A percentile compares a stretch with the other conserved stretches of the same genome.
Evolutionary conservation across 1,140 invertebrate species (phyloP).

Genomic region (Pectinophora gossypiella): DNA sequence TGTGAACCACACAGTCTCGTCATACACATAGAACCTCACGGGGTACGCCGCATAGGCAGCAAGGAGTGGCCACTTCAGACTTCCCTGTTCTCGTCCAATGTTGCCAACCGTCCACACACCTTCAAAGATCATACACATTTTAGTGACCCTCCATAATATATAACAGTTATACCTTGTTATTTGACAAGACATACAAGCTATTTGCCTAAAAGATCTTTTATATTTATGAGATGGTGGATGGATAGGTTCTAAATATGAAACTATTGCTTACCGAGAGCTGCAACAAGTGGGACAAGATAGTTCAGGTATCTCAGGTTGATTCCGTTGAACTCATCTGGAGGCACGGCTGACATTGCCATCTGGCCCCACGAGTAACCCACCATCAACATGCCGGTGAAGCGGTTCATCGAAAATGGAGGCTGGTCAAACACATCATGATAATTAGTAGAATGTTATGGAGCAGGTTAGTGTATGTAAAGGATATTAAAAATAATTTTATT

Average conservation of each 20-base stretch:
- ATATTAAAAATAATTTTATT: too few species aligned
- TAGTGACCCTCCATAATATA: too few species aligned
- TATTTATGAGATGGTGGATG: too few species aligned
- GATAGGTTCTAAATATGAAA: too few species aligned
- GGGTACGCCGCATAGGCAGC: constrained; percentile 83
- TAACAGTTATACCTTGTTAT: too few species aligned
- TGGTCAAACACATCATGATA: constrained; percentile 51
- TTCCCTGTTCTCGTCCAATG: constrained; percentile 87
- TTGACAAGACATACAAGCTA: too few species aligned
- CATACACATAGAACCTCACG: constrained; percentile 79
- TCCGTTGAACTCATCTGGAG: constrained; percentile 82
- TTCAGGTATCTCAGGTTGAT: constrained; percentile 83
- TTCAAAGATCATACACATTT: too few species aligned
- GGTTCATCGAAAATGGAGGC: constrained; percentile 86
- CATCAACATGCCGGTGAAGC: constrained; percentile 86
- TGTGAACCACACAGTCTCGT: constrained; percentile 81
- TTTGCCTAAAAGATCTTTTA: too few species aligned
- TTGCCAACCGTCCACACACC: constrained; percentile 94
- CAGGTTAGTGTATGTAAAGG: too few species aligned
- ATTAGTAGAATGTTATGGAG: too few species aligned
- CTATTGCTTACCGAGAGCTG: constrained; percentile 82
- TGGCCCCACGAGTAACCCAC: constrained; percentile 89
- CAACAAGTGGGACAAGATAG: constrained; percentile 82
- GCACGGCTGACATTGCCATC: constrained; percentile 84
- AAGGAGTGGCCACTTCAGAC: constrained; percentile 80